Percentiles rank a stretch among this genome's conserved stretches.
Evolutionary conservation across 1,140 invertebrate species (phyloP).

Genomic region (Caenorhabditis remanei): DNA sequence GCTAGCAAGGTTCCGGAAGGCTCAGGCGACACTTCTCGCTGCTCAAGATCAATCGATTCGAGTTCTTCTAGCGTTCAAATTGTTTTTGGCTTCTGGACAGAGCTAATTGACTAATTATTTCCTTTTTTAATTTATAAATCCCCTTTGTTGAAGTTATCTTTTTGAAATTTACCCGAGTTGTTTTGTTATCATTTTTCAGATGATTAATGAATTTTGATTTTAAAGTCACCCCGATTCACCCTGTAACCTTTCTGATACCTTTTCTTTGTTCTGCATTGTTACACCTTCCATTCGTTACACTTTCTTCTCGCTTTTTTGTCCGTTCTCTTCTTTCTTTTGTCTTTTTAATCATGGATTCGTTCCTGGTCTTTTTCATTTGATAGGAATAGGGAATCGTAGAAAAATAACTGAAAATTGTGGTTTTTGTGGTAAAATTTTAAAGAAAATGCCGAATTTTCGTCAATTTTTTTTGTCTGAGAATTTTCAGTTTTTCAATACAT

Average conservation of each 20-base stretch:
- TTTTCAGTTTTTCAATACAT: too few species aligned
- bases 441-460: too few species aligned
- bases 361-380: background rate
- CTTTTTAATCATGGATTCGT: background rate
- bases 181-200: too few species aligned
- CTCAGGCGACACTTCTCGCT: conserved; percentile 22
- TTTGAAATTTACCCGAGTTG: background rate
- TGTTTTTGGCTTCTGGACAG: conserved; percentile 15
- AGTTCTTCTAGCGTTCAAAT: conserved; percentile 15
- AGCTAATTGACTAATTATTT: background rate
- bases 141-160: conserved; percentile 2
- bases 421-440: too few species aligned
- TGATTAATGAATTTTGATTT: too few species aligned
- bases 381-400: background rate
- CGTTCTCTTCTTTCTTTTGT: background rate
- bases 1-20: background rate
- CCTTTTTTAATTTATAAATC: too few species aligned
- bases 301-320: conserved; percentile 6
- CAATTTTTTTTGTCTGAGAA: too few species aligned
- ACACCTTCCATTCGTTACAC: conserved; percentile 7
- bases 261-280: conserved; percentile 26
- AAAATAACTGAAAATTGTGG: background rate
- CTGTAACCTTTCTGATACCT: background rate
- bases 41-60: conserved; percentile 41
- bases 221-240: background rate